Evolutionary conservation across 2,888 invertebrate genomes (phyloP), one percentile per base, ranked within the genome.

Genomic region (Dascillus cervinus): DNA sequence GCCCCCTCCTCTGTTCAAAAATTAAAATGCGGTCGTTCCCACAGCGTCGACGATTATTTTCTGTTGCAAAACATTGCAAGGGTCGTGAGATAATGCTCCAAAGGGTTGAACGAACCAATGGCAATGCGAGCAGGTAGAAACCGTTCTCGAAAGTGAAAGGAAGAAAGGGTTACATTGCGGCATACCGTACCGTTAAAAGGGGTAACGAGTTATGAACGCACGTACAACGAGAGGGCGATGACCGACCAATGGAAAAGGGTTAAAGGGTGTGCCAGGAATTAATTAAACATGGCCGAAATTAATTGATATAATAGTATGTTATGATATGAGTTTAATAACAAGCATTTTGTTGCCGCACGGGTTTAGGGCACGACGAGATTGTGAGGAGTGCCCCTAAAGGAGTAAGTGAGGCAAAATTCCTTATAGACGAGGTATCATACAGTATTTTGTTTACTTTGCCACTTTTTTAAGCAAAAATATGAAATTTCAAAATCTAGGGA

Each of bases 61-160:
- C 4, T 17, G 28, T 39, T 30, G 33, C 35, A 40, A 36, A 36
- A 36, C 36, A 36, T 39, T 31, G 22, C 27, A 38, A 36, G 38
- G 33, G 32, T 39, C 22, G 26, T 34, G 29, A 29, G 34, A 39
- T 8, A 17, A 10, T 13, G 11, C 8, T 32, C 37, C 26, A 34
- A 43, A 43, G 43, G 43, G 43, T 37, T 41, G 40, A 43, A 38
- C 29, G 40, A 43, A 41, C 43, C 40, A 43, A 43, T 41, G 28
- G 40, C n/a, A n/a, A n/a, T n/a, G n/a, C n/a, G n/a, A n/a, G 46
- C 53, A 51, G 51, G 50, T 51, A 49, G 47, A 44, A 44, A 49
- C 44, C 47, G 32, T 32, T 46, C 43, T 46, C 35, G 34, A 37
- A 41, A 5, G 36, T 38, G 31, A 36, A 37, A 27, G 49, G 49